These are phyloP conservation scores for Chloropsis cyanopogon DNA, from an alignment of 2,113 vertebrate species.

Conservation along the genomic window DNA sequence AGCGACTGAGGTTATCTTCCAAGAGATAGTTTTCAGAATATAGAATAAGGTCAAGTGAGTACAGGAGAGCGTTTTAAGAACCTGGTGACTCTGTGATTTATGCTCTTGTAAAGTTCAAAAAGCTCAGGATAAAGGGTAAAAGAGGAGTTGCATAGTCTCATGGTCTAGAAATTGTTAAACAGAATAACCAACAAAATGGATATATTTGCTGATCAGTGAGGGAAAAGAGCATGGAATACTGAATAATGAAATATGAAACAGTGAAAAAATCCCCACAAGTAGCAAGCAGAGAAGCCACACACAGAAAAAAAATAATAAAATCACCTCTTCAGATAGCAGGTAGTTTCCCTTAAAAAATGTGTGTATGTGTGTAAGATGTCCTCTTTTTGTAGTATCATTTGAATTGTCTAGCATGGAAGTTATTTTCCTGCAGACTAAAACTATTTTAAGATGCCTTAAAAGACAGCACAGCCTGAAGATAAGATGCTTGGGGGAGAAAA, in stretches of 20 bases:
- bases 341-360: background rate
- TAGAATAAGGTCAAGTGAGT: conserved; percentile 20
- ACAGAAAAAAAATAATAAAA: background rate
- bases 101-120: conserved; percentile 27
- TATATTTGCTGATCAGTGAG: background rate
- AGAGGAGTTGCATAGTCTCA: background rate
- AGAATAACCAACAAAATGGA: background rate
- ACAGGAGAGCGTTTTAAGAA: background rate
- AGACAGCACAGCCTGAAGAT: background rate
- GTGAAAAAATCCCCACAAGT: background rate
- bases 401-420: background rate
- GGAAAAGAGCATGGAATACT: background rate
- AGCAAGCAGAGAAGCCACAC: background rate
- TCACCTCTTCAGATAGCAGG: background rate
- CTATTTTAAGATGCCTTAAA: background rate
- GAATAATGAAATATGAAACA: background rate
- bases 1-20: conserved; percentile 3
- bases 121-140: background rate
- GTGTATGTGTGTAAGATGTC: background rate
- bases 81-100: background rate
- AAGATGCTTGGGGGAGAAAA: background rate
- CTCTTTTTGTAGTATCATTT: background rate
- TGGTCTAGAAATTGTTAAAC: background rate
- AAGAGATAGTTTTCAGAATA: conserved; percentile 14
- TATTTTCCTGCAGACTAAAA: background rate